Base-by-base conservation (phyloP, 2,797 vertebrate species). In the Vipera latastei region DNA sequence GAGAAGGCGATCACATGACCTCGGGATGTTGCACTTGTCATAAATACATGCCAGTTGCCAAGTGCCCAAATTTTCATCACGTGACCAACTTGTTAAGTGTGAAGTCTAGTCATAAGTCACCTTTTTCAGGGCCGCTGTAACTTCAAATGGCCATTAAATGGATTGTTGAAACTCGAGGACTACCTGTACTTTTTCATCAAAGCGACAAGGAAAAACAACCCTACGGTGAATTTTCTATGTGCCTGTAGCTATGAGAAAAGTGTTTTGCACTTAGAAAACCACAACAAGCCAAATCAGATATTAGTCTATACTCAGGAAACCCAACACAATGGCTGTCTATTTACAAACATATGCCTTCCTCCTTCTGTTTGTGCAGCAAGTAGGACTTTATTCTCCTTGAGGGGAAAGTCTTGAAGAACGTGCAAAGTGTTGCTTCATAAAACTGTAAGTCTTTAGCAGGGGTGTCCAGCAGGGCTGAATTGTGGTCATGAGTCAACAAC, bases 241-340 rank as follows among this genome's bases (percentile, higher is more conserved):
- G 90, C 65, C 86, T 91, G 63, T 83, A 88, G 13, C 90, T 16
- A n/a, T 44, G 48, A 51, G 88, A 48, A 12, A 89, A 89, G 25
- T 63, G 83, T 3, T 87, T 94, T 56, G 89, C 60, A 90, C 78
- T 92, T 59, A 91, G 94, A 95, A 93, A 51, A 92, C 92, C 18
- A 0, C 18, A 59, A 48, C 1, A 63, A 91, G 92, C 93, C 89
- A 91, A 87, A 90, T 44, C 4, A 88, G 56, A 22, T 11, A 38
- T 38, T 38, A 2, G 38, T 38, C 38, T 38, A 38, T 38, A 65
- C 60, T 63, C 18, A 28, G n/a, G 60, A 65, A 53, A 25, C 13
- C 0, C 59, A 63, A 38, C 4, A 63, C 59, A 51, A 63, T 88
- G 57, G n/a, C 44, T 22, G 59, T 89, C 87, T 61, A 56, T 88